Percentiles rank a stretch among this genome's conserved stretches.
These are phyloP conservation scores for Oryzias curvinotus DNA, from an alignment of 2,113 vertebrate species.

Conservation along the genomic window DNA sequence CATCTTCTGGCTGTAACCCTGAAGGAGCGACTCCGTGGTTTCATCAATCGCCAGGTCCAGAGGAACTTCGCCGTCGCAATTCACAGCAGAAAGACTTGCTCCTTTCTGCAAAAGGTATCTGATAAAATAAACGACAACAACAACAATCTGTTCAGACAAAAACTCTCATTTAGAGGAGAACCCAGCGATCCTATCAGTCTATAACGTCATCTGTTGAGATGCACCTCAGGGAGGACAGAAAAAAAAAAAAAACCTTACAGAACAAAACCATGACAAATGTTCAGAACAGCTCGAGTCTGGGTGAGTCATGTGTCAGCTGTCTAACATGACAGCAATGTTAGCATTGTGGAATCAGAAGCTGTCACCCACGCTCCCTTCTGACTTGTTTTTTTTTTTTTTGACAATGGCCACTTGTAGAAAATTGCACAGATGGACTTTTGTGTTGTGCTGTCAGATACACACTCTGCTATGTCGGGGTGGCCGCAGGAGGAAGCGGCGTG, in stretches of 20 bases:
- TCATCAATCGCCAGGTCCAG: constrained; percentile 92
- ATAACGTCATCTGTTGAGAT: background rate
- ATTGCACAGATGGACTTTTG: constrained; percentile 17
- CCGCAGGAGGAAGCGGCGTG: constrained; percentile 93
- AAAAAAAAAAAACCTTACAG: background rate
- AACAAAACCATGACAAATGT: constrained; percentile 8
- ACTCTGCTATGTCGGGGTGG: constrained; percentile 91
- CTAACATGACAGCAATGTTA: constrained; percentile 62
- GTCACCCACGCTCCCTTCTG: constrained; percentile 41
- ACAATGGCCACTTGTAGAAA: constrained; percentile 10
- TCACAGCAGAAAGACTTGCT: constrained; percentile 86
- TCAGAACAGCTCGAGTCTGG: constrained; percentile 9
- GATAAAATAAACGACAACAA: constrained; percentile 4
- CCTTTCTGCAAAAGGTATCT: constrained; percentile 87
- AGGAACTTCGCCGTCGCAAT: constrained; percentile 92
- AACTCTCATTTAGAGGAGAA: background rate
- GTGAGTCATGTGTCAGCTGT: constrained; percentile 36
- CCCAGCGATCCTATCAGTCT: background rate
- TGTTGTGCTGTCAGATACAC: constrained; percentile 44
- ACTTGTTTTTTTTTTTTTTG: constrained; percentile 4
- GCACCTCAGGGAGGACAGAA: background rate
- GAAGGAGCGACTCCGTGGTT: constrained; percentile 87
- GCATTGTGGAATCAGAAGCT: constrained; percentile 60
- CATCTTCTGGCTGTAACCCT: constrained; percentile 84
- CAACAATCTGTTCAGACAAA: background rate